A percentile compares a stretch with the other conserved stretches of the same genome.
Conservation (phyloP, 2,797 vertebrate species). For the Phylloscopus collybita region DNA sequence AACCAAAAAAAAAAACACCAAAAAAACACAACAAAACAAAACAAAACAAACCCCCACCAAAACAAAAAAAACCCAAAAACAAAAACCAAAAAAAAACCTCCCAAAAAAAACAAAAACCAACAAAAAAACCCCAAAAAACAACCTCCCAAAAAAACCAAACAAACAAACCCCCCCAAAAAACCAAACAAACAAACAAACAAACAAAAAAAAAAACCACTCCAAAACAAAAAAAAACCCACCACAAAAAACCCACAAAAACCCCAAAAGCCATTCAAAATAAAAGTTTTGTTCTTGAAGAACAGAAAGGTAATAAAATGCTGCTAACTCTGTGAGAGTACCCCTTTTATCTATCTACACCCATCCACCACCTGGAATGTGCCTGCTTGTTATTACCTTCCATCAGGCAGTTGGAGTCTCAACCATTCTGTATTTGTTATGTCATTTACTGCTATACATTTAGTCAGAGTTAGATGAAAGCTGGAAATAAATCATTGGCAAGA, state of each 20-base stretch:
- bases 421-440: neutral
- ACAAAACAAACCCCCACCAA: too few species aligned
- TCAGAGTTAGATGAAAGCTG: neutral
- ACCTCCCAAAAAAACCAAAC: too few species aligned
- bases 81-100: too few species aligned
- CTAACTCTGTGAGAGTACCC: neutral
- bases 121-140: too few species aligned
- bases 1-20: neutral
- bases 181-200: too few species aligned
- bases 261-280: neutral
- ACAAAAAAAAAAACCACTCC: too few species aligned
- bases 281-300: neutral
- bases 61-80: neutral
- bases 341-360: neutral
- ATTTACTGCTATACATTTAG: neutral
- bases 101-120: too few species aligned
- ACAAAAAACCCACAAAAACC: too few species aligned
- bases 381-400: neutral
- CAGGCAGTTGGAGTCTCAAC: neutral
- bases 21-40: too few species aligned
- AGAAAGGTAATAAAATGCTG: neutral
- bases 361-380: neutral
- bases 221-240: too few species aligned
- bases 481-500: neutral
- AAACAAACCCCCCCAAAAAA: too few species aligned